Base-by-base conservation (phyloP, 2,113 vertebrate species). In the Psilopogon haemacephalus region DNA sequence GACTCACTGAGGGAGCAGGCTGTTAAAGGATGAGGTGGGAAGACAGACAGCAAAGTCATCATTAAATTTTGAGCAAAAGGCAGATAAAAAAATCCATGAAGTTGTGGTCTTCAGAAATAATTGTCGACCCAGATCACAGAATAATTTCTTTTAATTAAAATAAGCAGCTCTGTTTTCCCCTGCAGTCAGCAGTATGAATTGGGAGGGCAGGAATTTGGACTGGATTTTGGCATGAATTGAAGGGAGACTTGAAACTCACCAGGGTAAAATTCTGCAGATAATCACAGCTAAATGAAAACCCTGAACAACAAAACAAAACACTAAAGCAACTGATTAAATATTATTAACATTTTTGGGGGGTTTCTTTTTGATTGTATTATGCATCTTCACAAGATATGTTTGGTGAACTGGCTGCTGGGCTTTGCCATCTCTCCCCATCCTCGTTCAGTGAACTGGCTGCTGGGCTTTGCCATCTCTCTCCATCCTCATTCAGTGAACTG, bases 31-130 rank as follows among this genome's bases (percentile, higher is more conserved):
- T 77, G 79, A 87, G 83, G 72, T 84, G 2, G 35, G 75, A 94
- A 91, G 71, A 79, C n/a, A 79, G 78, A 78, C 82, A 85, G 77
- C 65, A 86, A 77, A 90, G 44, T 91, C 59, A 75, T 86, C 87
- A 89, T 40, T 91, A 83, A 83, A 83, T 91, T 83, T 88, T 54
- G 82, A 87, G 81, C 17, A 91, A 71, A 81, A 79, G 17, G 17
- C 56, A 77, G 75, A 82, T 89, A 77, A 77, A 67, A 77, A 67
- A 88, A 77, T 82, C 37, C 4, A 0, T 80, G 56, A 73, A 89
- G 83, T 62, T 91, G 37, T 46, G 33, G 55, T 73, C 71, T 94
- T 87, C 15, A 70, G 52, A 93, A 89, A 76, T 46, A 85, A 68
- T 63, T 85, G 32, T 72, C 83, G 80, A 58, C 50, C 52, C 17